Conservation (phyloP, 2,888 invertebrate genomes). For the Eutolmus rufibarbis region DNA sequence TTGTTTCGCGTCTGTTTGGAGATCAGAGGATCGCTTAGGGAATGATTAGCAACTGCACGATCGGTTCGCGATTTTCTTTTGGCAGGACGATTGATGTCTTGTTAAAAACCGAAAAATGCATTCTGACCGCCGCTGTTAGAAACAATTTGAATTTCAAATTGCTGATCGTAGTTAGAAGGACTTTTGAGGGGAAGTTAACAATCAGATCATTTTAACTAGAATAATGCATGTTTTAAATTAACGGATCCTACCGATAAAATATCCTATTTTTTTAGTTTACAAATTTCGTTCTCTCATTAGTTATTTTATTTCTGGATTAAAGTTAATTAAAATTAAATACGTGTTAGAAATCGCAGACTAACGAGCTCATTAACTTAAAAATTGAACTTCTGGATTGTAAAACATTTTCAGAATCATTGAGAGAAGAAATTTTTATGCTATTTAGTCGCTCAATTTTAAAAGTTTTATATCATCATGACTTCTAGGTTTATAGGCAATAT, state of each 20-base stretch:
- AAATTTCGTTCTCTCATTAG: too few species aligned
- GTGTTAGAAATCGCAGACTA: too few species aligned
- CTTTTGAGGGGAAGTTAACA: not conserved
- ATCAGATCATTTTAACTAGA: not conserved
- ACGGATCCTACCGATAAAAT: not conserved
- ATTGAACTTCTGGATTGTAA: too few species aligned
- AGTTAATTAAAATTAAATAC: too few species aligned
- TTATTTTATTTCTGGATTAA: too few species aligned
- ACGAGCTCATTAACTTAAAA: too few species aligned
- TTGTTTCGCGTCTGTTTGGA: slow-evolving; percentile 10
- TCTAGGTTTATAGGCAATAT: too few species aligned
- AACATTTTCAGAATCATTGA: too few species aligned
- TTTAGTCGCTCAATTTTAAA: too few species aligned
- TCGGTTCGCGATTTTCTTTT: not conserved
- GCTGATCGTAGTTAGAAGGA: not conserved
- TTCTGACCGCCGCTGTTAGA: not conserved
- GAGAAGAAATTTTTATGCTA: too few species aligned
- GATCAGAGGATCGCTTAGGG: not conserved
- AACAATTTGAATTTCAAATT: not conserved
- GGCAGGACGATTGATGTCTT: not conserved
- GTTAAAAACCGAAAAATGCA: not conserved
- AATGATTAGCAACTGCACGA: slow-evolving; percentile 15
- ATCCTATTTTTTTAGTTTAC: not conserved
- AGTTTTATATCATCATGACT: too few species aligned
- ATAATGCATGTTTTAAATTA: not conserved